phyloP scores from a whole-genome alignment of 2,797 vertebrate species.

The Eutrigla gurnardus region DNA sequence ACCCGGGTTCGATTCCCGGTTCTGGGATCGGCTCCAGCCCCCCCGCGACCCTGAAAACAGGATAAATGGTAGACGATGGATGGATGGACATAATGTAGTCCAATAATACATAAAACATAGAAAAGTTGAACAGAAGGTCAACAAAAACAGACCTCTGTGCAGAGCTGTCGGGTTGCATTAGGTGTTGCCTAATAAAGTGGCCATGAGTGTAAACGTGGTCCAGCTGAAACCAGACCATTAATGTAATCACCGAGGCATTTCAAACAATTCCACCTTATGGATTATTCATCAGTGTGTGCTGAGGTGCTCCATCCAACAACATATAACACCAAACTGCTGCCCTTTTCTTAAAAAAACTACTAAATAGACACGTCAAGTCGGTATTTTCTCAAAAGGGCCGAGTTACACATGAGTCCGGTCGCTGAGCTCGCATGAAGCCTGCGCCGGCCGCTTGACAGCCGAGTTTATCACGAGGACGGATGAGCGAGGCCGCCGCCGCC shows the following conservation, averaged over 20 bases:
- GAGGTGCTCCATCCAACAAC: constrained; percentile 37
- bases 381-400: constrained; percentile 60
- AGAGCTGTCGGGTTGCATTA: neutral
- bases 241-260: constrained; percentile 10
- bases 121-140: neutral
- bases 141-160: neutral
- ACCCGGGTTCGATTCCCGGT: no score
- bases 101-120: neutral
- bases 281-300: constrained; percentile 25
- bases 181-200: neutral
- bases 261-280: neutral
- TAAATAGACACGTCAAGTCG: constrained; percentile 62
- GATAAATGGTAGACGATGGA: no score
- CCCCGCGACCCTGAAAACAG: no score
- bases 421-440: constrained; percentile 55
- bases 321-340: constrained; percentile 20
- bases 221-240: neutral
- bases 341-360: constrained; percentile 30
- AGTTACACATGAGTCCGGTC: constrained; percentile 59
- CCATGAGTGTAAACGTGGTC: neutral
- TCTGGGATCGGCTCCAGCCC: no score
- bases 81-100: neutral
- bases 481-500: constrained; percentile 56
- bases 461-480: constrained; percentile 74
- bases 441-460: constrained; percentile 56